Evolutionary conservation across 2,797 vertebrate genomes (phyloP).

Genomic region (Lindbergichthys nudifrons): DNA sequence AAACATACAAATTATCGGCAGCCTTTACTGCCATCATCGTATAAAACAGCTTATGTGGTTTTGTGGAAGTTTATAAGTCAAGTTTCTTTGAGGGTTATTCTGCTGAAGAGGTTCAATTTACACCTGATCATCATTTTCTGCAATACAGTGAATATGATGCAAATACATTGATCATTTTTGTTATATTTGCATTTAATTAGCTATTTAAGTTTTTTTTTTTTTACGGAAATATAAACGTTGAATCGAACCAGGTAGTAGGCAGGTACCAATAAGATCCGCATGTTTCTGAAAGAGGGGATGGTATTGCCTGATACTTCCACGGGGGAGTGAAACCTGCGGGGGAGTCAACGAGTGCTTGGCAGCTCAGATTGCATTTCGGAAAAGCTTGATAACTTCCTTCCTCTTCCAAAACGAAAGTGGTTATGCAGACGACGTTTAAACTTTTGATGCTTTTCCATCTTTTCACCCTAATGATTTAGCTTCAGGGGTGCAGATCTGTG

Average conservation of each 20-base stretch:
- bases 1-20: background rate
- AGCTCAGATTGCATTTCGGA: too few relatives aligned
- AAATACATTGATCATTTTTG: background rate
- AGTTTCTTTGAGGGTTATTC: background rate
- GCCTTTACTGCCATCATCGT: background rate
- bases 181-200: too few relatives aligned
- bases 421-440: background rate
- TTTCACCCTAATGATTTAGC: background rate
- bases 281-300: too few relatives aligned
- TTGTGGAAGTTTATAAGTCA: background rate
- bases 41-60: background rate
- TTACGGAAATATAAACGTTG: too few relatives aligned
- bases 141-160: background rate
- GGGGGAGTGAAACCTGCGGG: too few relatives aligned
- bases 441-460: background rate
- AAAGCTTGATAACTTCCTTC: background rate
- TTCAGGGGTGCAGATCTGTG: too few relatives aligned
- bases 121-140: background rate
- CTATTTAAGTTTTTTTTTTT: too few relatives aligned
- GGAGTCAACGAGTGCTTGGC: too few relatives aligned
- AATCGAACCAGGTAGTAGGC: too few relatives aligned
- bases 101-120: background rate
- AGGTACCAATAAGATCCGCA: too few relatives aligned
- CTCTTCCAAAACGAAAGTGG: background rate
- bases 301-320: too few relatives aligned